These are phyloP conservation scores for Polydrusus pterygomalis DNA, from an alignment of 2,888 invertebrate genomes.

Conservation along the genomic window DNA sequence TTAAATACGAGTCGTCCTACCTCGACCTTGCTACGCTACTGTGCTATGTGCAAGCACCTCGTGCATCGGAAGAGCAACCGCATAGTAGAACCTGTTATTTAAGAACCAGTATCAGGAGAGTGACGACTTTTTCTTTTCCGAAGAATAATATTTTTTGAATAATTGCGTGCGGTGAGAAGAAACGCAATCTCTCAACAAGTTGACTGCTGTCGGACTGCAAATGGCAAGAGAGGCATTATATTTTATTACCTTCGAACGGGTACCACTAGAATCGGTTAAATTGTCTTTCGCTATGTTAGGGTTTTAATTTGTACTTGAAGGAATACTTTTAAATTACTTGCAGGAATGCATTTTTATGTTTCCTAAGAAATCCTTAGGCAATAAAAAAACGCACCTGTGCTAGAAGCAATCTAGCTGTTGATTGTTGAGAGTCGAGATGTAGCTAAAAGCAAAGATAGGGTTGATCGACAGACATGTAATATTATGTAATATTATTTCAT, in stretches of 20 bases:
- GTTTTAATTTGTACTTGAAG: slow-evolving; percentile 13
- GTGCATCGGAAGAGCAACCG: slow-evolving; percentile 28
- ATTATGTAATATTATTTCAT: too few relatives aligned
- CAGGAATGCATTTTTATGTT: not conserved
- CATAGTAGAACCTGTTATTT: slow-evolving; percentile 45
- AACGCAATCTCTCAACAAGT: slow-evolving; percentile 36
- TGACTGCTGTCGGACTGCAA: slow-evolving; percentile 33
- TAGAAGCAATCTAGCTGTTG: too few relatives aligned
- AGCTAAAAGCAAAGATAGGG: too few relatives aligned
- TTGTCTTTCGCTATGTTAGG: not conserved
- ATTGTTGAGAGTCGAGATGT: too few relatives aligned
- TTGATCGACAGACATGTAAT: too few relatives aligned
- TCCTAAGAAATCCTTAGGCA: not conserved
- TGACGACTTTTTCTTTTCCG: slow-evolving; percentile 44
- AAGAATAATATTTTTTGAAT: slow-evolving; percentile 51
- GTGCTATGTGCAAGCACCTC: slow-evolving; percentile 2
- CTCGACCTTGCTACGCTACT: slow-evolving; percentile 4
- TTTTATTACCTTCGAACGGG: slow-evolving; percentile 35
- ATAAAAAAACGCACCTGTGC: too few relatives aligned
- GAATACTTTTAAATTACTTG: not conserved
- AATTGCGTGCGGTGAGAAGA: slow-evolving; percentile 45
- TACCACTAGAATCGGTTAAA: slow-evolving; percentile 6
- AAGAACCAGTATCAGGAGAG: slow-evolving; percentile 45
- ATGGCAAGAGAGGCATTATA: slow-evolving; percentile 41
- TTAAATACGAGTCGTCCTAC: too few relatives aligned